Evolutionary conservation across 2,888 invertebrate species (phyloP).

Genomic region (Cryptus armator): DNA sequence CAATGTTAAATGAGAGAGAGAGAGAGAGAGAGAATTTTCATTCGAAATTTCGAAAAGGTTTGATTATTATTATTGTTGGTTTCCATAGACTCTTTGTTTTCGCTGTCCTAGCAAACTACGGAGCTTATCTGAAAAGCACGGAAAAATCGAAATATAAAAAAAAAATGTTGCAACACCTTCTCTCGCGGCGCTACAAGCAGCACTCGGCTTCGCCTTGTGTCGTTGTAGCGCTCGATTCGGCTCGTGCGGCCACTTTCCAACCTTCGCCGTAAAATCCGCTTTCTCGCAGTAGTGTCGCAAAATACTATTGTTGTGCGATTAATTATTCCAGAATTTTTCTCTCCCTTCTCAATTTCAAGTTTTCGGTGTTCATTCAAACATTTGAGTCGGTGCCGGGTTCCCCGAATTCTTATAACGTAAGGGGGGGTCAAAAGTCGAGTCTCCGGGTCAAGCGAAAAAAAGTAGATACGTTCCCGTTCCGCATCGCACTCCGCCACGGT

Average conservation of each 20-base stretch:
- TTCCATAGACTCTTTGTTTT: too few species aligned
- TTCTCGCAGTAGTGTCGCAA: too few species aligned
- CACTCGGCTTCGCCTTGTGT: conserved; percentile 11
- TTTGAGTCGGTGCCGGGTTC: neutral
- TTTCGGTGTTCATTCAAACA: conserved; percentile 43
- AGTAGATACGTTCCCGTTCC: conserved; percentile 49
- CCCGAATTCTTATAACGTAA: neutral
- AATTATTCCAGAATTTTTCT: neutral
- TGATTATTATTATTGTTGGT: too few species aligned
- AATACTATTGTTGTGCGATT: neutral
- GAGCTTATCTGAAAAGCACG: too few species aligned
- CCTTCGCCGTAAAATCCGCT: too few species aligned
- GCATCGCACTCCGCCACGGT: conserved; percentile 70
- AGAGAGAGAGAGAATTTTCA: too few species aligned
- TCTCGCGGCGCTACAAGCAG: conserved; percentile 14
- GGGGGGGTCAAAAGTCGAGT: conserved; percentile 15
- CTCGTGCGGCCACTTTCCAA: neutral
- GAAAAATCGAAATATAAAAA: too few species aligned
- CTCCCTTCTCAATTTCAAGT: conserved; percentile 11
- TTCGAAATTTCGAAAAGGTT: too few species aligned
- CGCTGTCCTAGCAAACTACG: too few species aligned
- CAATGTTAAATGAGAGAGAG: too few species aligned
- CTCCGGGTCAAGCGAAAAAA: conserved; percentile 34
- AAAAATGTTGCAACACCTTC: neutral
- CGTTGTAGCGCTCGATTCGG: neutral